A percentile compares a stretch with the other conserved stretches of the same genome.
Conservation (phyloP, 2,888 invertebrate species). For the Conops quadrifasciatus region DNA sequence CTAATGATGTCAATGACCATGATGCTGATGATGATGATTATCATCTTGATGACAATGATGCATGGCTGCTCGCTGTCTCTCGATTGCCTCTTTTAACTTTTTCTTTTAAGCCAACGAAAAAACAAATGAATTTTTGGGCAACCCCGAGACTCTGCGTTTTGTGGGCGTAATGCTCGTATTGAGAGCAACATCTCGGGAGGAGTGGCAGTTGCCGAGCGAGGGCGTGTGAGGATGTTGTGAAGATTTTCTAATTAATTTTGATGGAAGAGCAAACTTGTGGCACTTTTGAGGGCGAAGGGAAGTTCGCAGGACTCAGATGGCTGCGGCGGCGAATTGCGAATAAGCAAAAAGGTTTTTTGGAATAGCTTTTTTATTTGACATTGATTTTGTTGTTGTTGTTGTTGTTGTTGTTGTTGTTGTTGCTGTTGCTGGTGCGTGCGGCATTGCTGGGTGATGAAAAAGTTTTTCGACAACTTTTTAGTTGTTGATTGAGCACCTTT, state of each 20-base stretch:
- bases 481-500: conserved; percentile 35
- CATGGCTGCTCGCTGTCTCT: conserved; percentile 38
- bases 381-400: background rate
- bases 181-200: no score
- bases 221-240: conserved; percentile 11
- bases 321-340: conserved; percentile 28
- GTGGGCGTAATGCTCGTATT: background rate
- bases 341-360: conserved; percentile 41
- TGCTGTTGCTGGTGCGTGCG: background rate
- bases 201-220: background rate
- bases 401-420: conserved; percentile 9
- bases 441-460: conserved; percentile 16
- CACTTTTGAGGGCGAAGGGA: background rate
- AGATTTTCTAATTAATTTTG: conserved; percentile 60
- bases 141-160: conserved; percentile 26
- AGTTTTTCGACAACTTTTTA: conserved; percentile 37
- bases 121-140: conserved; percentile 24
- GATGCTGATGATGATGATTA: no score
- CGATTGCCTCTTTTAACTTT: conserved; percentile 59
- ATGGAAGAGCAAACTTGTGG: conserved; percentile 51
- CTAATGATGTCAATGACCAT: no score
- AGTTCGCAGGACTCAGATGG: conserved; percentile 43
- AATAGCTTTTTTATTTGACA: conserved; percentile 37
- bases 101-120: conserved; percentile 37
- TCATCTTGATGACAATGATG: no score